Base-by-base conservation (phyloP, 2,797 vertebrate species). In the Setipinna tenuifilis region DNA sequence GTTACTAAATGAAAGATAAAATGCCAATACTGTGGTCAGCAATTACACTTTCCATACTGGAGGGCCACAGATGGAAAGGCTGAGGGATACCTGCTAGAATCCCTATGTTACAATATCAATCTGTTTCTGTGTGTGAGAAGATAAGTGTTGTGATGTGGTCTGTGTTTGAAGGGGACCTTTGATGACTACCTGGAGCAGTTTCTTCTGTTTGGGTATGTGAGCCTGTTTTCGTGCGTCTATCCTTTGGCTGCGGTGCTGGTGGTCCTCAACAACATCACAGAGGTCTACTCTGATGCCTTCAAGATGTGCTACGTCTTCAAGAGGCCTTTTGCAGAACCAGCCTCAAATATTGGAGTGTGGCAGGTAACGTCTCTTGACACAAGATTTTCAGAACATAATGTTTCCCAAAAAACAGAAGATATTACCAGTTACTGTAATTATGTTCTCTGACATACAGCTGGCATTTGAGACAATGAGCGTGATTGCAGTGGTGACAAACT, bases 141-240 rank as follows among this genome's bases (percentile, higher is more conserved):
- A 2, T 59, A 23, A 50, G 17, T 48, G 21, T 31, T 58, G 19
- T 59, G 50, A 25, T 85, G 35, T 87, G 9, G 31, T 41, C 5
- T 82, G 10, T 81, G 31, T 85, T 68, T 81, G 31, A 62, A 99
- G 98, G 98, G 98, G 0, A 99, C 98, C 2, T 99, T 99, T 90
- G 98, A 99, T 87, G 98, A 99, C 92, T 99, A 99, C 92, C 92
- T 99, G 93, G 98, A 99, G 90, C 90, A 98, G 25, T 99, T 99
- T 91, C 94, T 99, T 85, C 96, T 98, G 57, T 99, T 99, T 80
- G 98, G 98, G 21, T 99, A 99, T 0, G 98, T 99, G 93, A 99
- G 98, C 88, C 96, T 99, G 84, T 99, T 99, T 94, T 99, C 98
- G 0, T 99, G 97, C 54, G 97, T 99, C 78, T 99, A 98, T 89